These are phyloP conservation scores for Platanista minor DNA, from an alignment of 2,113 vertebrate genomes.

Conservation along the genomic window DNA sequence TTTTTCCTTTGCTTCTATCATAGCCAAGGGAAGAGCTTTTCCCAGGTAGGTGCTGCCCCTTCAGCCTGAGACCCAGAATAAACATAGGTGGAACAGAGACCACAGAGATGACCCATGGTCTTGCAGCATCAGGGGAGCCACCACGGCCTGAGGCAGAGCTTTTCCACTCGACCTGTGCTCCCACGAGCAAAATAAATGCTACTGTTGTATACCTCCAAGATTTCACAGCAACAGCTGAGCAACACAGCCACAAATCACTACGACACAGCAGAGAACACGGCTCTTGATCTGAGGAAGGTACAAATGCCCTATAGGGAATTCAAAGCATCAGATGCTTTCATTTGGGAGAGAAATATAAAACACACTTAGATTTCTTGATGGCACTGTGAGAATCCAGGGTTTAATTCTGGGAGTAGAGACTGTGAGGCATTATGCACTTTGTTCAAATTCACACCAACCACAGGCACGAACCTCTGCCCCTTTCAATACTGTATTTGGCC, in stretches of 20 bases:
- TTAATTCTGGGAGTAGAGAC: neutral
- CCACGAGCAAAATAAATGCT: neutral
- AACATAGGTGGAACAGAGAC: neutral
- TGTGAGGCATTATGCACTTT: neutral
- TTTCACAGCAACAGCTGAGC: neutral
- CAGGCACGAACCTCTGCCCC: neutral
- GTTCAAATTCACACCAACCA: neutral
- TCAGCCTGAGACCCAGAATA: neutral
- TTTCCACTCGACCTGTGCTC: neutral
- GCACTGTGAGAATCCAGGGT: neutral
- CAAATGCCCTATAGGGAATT: neutral
- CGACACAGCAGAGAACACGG: neutral
- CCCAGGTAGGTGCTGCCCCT: neutral
- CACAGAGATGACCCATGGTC: fast-evolving
- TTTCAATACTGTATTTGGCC: too few relatives aligned
- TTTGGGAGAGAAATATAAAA: slow-evolving; percentile 34
- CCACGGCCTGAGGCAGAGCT: neutral
- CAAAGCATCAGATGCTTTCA: neutral
- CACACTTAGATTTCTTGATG: neutral
- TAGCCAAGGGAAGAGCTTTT: neutral
- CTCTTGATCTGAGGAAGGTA: neutral
- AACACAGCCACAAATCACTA: neutral
- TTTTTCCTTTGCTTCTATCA: neutral
- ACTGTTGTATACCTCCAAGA: neutral
- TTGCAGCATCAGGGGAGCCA: neutral